phyloP scores from a whole-genome alignment of 2,113 vertebrate species.

The Serilophus lunatus region DNA sequence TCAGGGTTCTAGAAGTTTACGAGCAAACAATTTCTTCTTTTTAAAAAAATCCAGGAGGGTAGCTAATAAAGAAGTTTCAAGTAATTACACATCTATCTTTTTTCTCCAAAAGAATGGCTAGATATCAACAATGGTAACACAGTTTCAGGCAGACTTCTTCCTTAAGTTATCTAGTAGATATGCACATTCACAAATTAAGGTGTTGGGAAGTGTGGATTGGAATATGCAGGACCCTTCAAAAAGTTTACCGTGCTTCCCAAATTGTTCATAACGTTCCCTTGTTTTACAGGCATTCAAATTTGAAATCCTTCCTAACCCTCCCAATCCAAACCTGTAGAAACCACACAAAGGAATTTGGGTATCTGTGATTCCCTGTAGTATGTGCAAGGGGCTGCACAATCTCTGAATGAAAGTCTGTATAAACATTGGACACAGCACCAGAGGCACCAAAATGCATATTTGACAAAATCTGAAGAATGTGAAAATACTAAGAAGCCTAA shows the following conservation, averaged over 20 bases:
- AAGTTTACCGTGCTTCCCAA: neutral
- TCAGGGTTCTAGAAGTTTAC: neutral
- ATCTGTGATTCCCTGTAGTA: neutral
- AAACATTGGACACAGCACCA: neutral
- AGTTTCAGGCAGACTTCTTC: neutral
- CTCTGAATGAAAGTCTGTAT: neutral
- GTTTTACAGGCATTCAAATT: neutral
- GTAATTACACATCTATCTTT: neutral
- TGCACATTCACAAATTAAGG: neutral
- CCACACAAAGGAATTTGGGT: neutral
- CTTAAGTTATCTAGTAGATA: neutral
- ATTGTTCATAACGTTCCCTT: neutral
- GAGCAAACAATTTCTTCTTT: neutral
- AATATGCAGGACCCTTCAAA: neutral
- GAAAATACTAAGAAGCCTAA: neutral
- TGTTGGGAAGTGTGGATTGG: neutral
- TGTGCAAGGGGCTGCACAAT: neutral
- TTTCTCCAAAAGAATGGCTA: neutral
- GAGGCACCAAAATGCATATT: slow-evolving; percentile 17
- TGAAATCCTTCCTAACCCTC: neutral
- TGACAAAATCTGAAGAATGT: neutral
- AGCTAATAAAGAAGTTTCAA: neutral
- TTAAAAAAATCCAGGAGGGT: neutral
- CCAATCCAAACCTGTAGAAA: neutral
- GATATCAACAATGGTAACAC: neutral